Conservation (phyloP, 1,140 invertebrate species). For the Frieseomelitta varia region DNA sequence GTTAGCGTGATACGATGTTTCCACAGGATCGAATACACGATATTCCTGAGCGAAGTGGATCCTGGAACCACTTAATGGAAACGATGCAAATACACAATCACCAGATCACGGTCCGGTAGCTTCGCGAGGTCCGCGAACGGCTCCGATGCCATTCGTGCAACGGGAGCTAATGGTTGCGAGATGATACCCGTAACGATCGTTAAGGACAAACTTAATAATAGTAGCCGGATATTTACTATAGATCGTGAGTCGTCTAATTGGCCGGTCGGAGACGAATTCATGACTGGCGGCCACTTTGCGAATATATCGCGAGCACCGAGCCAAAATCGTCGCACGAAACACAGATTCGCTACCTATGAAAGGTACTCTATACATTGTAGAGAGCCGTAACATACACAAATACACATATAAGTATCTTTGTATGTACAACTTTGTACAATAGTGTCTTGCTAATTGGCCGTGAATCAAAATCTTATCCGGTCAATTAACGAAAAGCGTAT, state of each 20-base stretch:
- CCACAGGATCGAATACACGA: neutral
- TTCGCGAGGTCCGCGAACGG: conserved; percentile 31
- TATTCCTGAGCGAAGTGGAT: neutral
- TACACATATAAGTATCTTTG: neutral
- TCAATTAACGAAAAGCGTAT: neutral
- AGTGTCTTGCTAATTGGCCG: too few relatives aligned
- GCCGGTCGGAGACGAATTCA: conserved; percentile 43
- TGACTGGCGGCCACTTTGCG: conserved; percentile 46
- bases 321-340: conserved; percentile 21
- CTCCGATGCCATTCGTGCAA: conserved; percentile 46
- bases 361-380: neutral
- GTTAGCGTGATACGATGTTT: neutral
- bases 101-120: conserved; percentile 19
- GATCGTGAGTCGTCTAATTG: conserved; percentile 41
- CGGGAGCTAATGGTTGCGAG: conserved; percentile 43
- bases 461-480: neutral
- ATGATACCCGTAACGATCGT: conserved; percentile 59
- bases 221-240: conserved; percentile 56
- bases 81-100: conserved; percentile 16
- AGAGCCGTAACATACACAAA: neutral
- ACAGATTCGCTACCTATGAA: neutral
- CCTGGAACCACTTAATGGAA: conserved; percentile 27
- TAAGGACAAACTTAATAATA: conserved; percentile 76
- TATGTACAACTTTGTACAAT: neutral
- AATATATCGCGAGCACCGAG: conserved; percentile 34